Evolutionary conservation across 2,888 invertebrate genomes (phyloP), one percentile per base, ranked within the genome.

Genomic region (Ceriagrion tenellum): DNA sequence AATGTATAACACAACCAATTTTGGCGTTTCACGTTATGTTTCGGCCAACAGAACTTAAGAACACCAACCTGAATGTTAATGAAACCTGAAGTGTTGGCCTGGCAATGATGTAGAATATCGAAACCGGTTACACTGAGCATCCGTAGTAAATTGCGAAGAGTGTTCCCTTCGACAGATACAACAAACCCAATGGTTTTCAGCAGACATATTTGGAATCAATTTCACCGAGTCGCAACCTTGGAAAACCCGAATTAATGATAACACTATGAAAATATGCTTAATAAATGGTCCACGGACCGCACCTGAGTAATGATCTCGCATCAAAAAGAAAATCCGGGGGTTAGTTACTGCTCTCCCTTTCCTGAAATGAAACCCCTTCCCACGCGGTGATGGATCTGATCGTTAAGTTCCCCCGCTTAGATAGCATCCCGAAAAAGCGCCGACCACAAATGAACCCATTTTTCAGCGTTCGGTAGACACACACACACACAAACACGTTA

Each of bases 401-500:
- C 93, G 93, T 93, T 93, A 93, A 93, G 93, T 93, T 74, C 74
- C 63, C 63, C 30, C 40, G 16, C 26, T 63, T 59, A 93, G 93
- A 93, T 93, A 63, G 74, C 93, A 69, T 93, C 55, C 89, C 47
- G 16, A 93, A 93, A 59, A 93, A 74, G 63, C 93, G n/a, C 47
- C 91, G 40, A 26, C 93, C n/a, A 69, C 93, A 93, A 93, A 93
- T 93, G 93, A 93, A 93, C 63, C 93, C 69, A 93, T 93, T 93
- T 93, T 93, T 93, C 93, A 93, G 93, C 69, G n/a, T 55, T 74
- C 47, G 26, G 35, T 23, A 35, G 69, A 91, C 91, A 59, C 90
- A 59, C 59, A 59, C 59, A 20, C 59, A 59, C 59, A 56, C 56
- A 56, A 8, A 16, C 56, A 59, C 91, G 59, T 59, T n/a, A 59